phyloP scores from a whole-genome alignment of 1,140 invertebrate genomes.

The Neelides sp. region DNA sequence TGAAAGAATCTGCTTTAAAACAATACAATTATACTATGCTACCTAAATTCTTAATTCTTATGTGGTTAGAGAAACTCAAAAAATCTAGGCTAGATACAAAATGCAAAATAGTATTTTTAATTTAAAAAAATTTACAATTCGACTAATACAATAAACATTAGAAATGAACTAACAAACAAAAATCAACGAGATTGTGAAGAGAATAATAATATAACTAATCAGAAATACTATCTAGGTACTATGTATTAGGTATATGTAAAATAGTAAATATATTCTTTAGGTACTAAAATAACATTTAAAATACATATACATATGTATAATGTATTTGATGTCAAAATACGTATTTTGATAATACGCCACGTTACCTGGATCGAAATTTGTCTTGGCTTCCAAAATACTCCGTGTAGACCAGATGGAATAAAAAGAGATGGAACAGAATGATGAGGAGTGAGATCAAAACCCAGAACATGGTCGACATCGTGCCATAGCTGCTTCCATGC shows the following conservation, averaged over 20 bases:
- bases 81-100: too few relatives aligned
- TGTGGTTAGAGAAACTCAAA: too few relatives aligned
- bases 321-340: background rate
- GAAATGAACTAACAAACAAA: too few relatives aligned
- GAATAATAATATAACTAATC: too few relatives aligned
- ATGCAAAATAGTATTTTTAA: too few relatives aligned
- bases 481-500: constrained; percentile 79
- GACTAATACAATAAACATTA: too few relatives aligned
- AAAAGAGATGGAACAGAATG: constrained; percentile 83
- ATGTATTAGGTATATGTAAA: background rate
- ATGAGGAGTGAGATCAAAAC: constrained; percentile 77
- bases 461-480: constrained; percentile 85
- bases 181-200: too few relatives aligned
- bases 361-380: constrained; percentile 30
- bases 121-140: too few relatives aligned
- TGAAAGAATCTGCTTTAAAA: too few relatives aligned
- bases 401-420: constrained; percentile 84
- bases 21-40: too few relatives aligned
- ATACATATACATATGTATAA: too few relatives aligned
- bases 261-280: background rate
- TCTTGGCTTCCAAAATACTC: constrained; percentile 59
- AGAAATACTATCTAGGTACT: background rate
- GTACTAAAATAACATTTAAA: background rate
- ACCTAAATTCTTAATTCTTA: too few relatives aligned
- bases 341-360: background rate